Evolutionary conservation across 2,113 vertebrate species (phyloP).

Genomic region (Petrocephalus zakoni): DNA sequence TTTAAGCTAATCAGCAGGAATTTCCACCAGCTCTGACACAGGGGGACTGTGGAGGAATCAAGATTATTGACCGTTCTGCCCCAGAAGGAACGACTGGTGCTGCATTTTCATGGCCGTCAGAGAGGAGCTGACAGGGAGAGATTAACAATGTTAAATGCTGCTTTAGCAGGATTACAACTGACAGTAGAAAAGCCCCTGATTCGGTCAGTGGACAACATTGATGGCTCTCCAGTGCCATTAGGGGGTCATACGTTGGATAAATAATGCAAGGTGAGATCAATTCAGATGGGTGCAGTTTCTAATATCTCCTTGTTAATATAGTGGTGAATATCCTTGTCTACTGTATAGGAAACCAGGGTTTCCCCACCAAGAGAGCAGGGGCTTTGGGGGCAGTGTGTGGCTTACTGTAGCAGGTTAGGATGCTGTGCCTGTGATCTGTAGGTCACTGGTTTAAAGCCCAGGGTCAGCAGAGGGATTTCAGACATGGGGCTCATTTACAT

Average conservation of each 20-base stretch:
- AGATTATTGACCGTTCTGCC: background rate
- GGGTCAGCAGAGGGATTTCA: too few species aligned
- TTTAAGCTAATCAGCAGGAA: background rate
- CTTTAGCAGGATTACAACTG: background rate
- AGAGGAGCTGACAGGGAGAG: constrained; percentile 11
- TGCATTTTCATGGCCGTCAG: background rate
- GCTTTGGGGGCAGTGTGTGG: too few species aligned
- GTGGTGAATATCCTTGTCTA: background rate
- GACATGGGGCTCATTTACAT: too few species aligned
- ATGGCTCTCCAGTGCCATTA: background rate
- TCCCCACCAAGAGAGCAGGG: too few species aligned
- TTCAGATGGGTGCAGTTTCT: background rate
- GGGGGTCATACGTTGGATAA: background rate
- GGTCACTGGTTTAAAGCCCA: too few species aligned
- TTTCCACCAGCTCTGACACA: background rate
- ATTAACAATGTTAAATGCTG: background rate
- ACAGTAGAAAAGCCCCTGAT: background rate
- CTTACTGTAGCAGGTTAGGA: too few species aligned
- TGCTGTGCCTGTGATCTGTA: too few species aligned
- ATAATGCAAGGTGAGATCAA: background rate
- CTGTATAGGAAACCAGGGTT: background rate
- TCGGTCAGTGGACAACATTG: too few species aligned
- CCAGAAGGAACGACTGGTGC: background rate
- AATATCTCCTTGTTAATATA: background rate
- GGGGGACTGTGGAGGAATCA: background rate